Percentiles rank a stretch among this genome's conserved stretches.
These are phyloP conservation scores for Callocephalon fimbriatum DNA, from an alignment of 2,113 vertebrate genomes.

Conservation along the genomic window DNA sequence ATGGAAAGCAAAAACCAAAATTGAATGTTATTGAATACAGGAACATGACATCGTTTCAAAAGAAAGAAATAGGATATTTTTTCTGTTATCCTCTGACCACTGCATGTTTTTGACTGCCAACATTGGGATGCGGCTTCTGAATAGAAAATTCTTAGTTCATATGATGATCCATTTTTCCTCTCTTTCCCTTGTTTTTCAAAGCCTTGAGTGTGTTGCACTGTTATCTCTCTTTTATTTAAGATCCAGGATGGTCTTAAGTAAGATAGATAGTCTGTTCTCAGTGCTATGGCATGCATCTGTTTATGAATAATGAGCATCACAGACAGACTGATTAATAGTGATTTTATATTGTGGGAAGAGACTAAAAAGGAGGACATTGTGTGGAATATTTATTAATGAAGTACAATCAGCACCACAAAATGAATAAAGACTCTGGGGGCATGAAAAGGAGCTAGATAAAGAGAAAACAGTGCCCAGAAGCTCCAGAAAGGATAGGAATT, in stretches of 20 bases:
- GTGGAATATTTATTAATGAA: constrained; percentile 27
- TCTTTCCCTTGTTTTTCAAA: neutral
- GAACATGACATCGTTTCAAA: neutral
- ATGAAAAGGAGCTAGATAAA: neutral
- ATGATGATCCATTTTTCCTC: neutral
- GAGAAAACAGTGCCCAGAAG: neutral
- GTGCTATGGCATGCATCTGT: neutral
- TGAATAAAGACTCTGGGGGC: neutral
- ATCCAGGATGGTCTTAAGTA: neutral
- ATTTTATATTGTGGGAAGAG: neutral
- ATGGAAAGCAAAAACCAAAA: neutral
- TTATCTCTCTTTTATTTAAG: constrained; percentile 25
- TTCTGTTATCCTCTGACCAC: neutral
- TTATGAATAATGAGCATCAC: constrained; percentile 35
- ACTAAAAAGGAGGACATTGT: neutral
- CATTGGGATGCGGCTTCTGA: neutral
- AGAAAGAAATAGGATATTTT: neutral
- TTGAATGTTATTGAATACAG: neutral
- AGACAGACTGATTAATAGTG: neutral
- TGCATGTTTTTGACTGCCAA: neutral
- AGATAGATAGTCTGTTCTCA: constrained; percentile 39
- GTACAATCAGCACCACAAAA: neutral
- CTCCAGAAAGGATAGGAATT: neutral
- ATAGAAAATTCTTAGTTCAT: neutral
- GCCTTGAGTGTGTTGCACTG: neutral